phyloP scores from a whole-genome alignment of 2,113 vertebrate genomes.

The Mixornis gularis region DNA sequence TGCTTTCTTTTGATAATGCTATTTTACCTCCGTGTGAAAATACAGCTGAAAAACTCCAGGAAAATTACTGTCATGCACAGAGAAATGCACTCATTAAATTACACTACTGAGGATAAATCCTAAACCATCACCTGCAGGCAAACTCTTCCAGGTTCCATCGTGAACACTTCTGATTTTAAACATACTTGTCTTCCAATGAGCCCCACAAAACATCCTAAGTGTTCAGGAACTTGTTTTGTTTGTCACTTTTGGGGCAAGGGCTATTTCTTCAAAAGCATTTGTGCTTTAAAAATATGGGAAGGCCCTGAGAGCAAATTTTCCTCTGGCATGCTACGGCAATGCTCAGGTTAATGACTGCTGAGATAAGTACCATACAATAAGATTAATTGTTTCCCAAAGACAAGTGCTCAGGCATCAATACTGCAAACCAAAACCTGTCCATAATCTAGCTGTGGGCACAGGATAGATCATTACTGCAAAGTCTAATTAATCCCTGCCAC shows the following conservation, averaged over 20 bases:
- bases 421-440: not conserved
- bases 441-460: not conserved
- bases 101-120: not conserved
- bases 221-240: not conserved
- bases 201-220: not conserved
- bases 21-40: not conserved
- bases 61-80: not conserved
- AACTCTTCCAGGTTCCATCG: not conserved
- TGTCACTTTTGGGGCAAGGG: not conserved
- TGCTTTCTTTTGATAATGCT: not conserved
- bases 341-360: not conserved
- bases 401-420: not conserved
- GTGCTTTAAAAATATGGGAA: not conserved
- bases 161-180: not conserved
- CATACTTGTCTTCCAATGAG: not conserved
- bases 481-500: not conserved
- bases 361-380: not conserved
- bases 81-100: not conserved
- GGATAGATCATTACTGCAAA: not conserved
- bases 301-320: not conserved
- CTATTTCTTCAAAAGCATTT: not conserved
- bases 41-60: not conserved
- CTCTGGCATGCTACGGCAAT: not conserved
- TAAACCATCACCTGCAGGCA: not conserved
- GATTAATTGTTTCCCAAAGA: not conserved